Evolutionary conservation across 2,888 invertebrate species (phyloP), one percentile per base, ranked within the genome.

Genomic region (Drosophila lutescens): DNA sequence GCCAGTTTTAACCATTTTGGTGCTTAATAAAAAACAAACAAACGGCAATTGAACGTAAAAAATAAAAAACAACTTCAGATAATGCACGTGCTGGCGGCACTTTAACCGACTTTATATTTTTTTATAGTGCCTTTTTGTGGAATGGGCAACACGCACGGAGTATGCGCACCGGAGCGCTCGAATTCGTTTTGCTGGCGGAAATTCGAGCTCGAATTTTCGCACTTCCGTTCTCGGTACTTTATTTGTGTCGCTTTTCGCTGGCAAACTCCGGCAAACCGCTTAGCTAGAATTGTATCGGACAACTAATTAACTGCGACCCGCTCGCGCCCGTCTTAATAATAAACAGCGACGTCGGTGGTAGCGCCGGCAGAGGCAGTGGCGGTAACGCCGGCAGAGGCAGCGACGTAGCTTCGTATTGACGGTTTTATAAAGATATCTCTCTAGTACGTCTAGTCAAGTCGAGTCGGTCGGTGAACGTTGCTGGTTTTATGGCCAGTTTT

Each of bases 211-310:
- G 49, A 49, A 34, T n/a, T 40, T 50, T 58, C 43, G 44, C 9
- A 44, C 41, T 71, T 58, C 60, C 60, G 59, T 59, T 41, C 13
- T n/a, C 34, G 32, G 20, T 51, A 4, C 2, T 23, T 65, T 10
- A 13, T 6, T 50, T 40, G 13, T n/a, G 5, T 43, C 34, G 13
- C 26, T 34, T 23, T 20, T 43, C 23, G 59, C 43, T 38, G 56
- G 69, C 50, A 53, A 47, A 40, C 57, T 43, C 62, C 69, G 55
- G 66, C 87, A 79, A 66, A 80, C 90, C 90, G 90, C 78, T 81
- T 87, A 74, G 88, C 78, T 89, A 79, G 90, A 89, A 90, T 84
- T 82, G 79, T 83, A 77, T 78, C 84, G 89, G 80, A 79, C 80
- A 86, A 89, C 89, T 89, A 89, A 87, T 89, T 90, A 87, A 83